Evolutionary conservation across 2,888 invertebrate genomes (phyloP).

Genomic region (Polietes domitor): DNA sequence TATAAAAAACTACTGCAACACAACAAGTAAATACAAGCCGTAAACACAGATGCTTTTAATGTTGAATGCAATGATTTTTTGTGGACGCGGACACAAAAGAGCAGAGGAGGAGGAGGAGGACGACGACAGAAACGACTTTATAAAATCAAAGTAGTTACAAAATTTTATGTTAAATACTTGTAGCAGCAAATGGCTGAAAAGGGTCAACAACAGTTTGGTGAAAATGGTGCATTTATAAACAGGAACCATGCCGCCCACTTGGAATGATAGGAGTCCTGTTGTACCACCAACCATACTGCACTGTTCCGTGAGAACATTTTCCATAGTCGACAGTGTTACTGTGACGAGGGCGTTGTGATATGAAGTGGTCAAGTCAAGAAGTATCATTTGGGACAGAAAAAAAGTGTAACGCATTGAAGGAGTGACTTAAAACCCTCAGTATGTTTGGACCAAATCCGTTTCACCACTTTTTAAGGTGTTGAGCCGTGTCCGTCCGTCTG

Average conservation of each 20-base stretch:
- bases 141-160: conserved; percentile 32
- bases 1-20: background rate
- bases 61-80: conserved; percentile 16
- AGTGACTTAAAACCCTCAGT: too few species aligned
- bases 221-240: background rate
- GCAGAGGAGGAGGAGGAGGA: background rate
- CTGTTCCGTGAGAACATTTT: background rate
- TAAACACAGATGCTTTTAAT: conserved; percentile 40
- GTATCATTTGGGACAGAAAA: too few species aligned
- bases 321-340: background rate
- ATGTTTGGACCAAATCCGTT: too few species aligned
- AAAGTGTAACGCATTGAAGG: too few species aligned
- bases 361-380: background rate
- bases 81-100: background rate
- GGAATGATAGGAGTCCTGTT: background rate
- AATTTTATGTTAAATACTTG: conserved; percentile 40
- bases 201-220: conserved; percentile 17
- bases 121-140: background rate
- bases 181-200: conserved; percentile 30
- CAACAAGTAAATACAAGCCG: conserved; percentile 3
- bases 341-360: background rate
- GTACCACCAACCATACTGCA: background rate
- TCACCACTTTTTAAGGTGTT: too few species aligned
- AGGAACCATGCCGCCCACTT: background rate
- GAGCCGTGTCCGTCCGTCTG: too few species aligned